A percentile compares a stretch with the other conserved stretches of the same genome.
Conservation (phyloP, 1,140 invertebrate species). For the Pseudomyrmex flavicornis region DNA sequence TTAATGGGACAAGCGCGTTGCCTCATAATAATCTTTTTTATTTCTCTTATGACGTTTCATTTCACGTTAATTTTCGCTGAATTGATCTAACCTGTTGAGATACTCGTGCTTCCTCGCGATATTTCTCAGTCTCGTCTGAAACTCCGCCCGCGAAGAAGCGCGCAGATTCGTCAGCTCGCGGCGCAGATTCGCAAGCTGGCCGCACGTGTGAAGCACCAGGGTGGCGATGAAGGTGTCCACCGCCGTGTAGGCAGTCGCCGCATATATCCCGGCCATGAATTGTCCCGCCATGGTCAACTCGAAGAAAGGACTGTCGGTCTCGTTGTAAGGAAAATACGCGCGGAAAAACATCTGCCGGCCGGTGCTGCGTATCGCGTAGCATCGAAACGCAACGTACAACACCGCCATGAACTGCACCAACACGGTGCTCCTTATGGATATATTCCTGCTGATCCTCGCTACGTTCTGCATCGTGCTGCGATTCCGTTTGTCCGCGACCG, state of each 20-base stretch:
- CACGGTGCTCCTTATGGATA: slow-evolving; percentile 49
- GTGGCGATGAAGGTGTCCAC: slow-evolving; percentile 84
- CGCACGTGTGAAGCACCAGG: slow-evolving; percentile 84
- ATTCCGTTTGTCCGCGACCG: neutral
- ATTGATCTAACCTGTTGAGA: slow-evolving; percentile 61
- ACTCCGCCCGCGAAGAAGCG: neutral
- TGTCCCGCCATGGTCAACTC: slow-evolving; percentile 84
- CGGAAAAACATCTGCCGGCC: slow-evolving; percentile 32
- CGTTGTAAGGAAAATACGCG: slow-evolving; percentile 80
- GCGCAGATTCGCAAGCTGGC: slow-evolving; percentile 77
- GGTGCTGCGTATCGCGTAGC: neutral
- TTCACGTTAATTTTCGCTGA: neutral
- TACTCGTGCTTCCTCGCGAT: slow-evolving; percentile 62
- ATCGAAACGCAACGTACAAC: neutral
- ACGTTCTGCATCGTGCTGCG: slow-evolving; percentile 47
- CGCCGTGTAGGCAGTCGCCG: slow-evolving; percentile 81
- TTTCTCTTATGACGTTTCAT: neutral
- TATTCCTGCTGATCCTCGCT: slow-evolving; percentile 38
- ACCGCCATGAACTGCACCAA: neutral
- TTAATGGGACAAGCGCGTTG: neutral
- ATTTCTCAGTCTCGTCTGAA: neutral
- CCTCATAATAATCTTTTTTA: neutral
- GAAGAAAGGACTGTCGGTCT: slow-evolving; percentile 80
- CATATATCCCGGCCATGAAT: slow-evolving; percentile 75
- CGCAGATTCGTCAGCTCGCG: neutral